phyloP scores from a whole-genome alignment of 2,888 invertebrate species.

The Mycalesis mineus region DNA sequence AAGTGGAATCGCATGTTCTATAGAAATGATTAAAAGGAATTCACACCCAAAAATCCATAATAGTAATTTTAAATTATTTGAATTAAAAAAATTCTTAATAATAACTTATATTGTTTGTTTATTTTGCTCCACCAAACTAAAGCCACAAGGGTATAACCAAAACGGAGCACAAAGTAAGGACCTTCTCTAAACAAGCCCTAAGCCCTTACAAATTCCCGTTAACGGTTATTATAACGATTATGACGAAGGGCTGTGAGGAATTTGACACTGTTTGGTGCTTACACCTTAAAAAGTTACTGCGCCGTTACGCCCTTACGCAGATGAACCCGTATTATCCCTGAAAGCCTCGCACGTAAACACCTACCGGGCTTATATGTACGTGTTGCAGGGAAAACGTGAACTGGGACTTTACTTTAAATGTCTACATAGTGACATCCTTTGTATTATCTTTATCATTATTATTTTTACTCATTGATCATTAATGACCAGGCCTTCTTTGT shows the following conservation, averaged over 20 bases:
- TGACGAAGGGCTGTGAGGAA: slow-evolving; percentile 9
- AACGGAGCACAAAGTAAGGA: neutral
- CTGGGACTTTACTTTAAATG: neutral
- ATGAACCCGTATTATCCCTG: slow-evolving; percentile 16
- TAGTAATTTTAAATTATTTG: no score
- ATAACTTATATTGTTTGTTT: no score
- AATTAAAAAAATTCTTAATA: no score
- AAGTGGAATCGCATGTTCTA: no score
- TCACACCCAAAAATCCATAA: no score
- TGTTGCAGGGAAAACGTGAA: neutral
- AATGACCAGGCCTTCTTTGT: no score
- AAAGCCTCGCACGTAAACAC: slow-evolving; percentile 7
- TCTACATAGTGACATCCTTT: no score
- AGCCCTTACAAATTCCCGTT: slow-evolving; percentile 11
- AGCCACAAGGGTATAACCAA: no score
- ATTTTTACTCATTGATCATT: no score
- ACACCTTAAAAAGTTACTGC: slow-evolving; percentile 10
- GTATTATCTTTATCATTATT: no score
- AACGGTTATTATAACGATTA: slow-evolving; percentile 11
- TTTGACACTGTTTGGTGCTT: slow-evolving; percentile 19
- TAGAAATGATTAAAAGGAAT: no score
- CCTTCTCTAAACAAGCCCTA: neutral
- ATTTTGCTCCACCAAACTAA: no score
- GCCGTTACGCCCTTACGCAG: slow-evolving; percentile 11
- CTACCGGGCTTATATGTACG: neutral